Percentiles rank a stretch among this genome's conserved stretches.
Evolutionary conservation across 2,888 invertebrate species (phyloP).

Genomic region (Rugalucina vietnamica): DNA sequence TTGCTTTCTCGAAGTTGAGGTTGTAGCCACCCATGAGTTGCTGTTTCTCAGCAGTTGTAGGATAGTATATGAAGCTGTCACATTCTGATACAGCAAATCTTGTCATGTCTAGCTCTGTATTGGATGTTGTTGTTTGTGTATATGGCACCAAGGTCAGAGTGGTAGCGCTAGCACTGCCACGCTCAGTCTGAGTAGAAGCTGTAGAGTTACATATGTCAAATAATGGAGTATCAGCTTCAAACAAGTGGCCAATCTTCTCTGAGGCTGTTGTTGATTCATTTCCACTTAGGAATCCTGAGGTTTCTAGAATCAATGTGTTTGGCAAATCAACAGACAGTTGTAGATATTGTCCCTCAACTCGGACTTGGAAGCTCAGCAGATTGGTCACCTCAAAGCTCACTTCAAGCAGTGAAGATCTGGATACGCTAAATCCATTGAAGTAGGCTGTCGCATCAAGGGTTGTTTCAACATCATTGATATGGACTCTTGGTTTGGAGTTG

Average conservation of each 20-base stretch:
- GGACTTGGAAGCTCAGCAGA: constrained; percentile 50
- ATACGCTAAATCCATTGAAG: constrained; percentile 63
- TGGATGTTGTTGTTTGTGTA: constrained; percentile 37
- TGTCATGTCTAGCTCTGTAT: constrained; percentile 41
- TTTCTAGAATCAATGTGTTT: constrained; percentile 22
- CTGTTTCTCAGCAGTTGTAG: constrained; percentile 38
- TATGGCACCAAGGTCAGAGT: constrained; percentile 33
- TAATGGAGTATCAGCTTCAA: constrained; percentile 23
- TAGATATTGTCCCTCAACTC: constrained; percentile 62
- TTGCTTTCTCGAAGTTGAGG: constrained; percentile 61
- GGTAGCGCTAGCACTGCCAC: constrained; percentile 26
- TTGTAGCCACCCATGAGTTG: constrained; percentile 69
- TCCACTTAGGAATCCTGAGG: constrained; percentile 68
- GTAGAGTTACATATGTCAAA: constrained; percentile 56
- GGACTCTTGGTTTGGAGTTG: constrained; percentile 55
- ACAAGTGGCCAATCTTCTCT: constrained; percentile 50
- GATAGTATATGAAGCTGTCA: constrained; percentile 66
- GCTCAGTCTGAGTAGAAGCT: constrained; percentile 28
- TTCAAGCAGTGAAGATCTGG: constrained; percentile 51
- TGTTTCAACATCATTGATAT: constrained; percentile 48
- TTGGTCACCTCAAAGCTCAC: constrained; percentile 51
- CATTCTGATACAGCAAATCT: constrained; percentile 56
- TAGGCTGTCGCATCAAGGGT: constrained; percentile 61
- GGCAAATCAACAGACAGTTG: constrained; percentile 48
- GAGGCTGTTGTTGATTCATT: constrained; percentile 19